Conservation (phyloP, 2,113 vertebrate species). For the Rallus limicola region DNA sequence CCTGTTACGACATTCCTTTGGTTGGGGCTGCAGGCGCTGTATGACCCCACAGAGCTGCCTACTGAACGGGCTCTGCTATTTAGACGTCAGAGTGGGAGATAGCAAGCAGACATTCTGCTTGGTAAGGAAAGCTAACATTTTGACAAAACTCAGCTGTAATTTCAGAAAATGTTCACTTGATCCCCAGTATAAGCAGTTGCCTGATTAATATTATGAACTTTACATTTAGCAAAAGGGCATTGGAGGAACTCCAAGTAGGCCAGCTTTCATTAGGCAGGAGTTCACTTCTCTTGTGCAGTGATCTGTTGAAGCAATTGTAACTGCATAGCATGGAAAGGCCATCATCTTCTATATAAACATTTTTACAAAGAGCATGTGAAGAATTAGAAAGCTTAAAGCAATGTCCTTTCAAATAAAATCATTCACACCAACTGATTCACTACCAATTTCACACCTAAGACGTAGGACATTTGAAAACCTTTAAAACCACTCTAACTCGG, state of each 20-base stretch:
- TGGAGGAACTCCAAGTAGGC: slow-evolving; percentile 53
- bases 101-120: background rate
- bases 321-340: slow-evolving; percentile 74
- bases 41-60: background rate
- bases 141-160: slow-evolving; percentile 44
- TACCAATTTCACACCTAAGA: slow-evolving; percentile 64
- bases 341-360: slow-evolving; percentile 71
- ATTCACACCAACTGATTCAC: slow-evolving; percentile 37
- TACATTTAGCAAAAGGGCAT: slow-evolving; percentile 68
- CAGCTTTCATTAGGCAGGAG: slow-evolving; percentile 72
- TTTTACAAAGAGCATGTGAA: slow-evolving; percentile 71
- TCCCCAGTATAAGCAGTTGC: slow-evolving; percentile 54
- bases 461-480: slow-evolving; percentile 50
- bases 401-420: slow-evolving; percentile 55
- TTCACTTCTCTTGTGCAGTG: slow-evolving; percentile 75
- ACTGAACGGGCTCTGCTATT: background rate
- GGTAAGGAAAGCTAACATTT: slow-evolving; percentile 33
- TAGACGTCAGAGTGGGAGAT: background rate
- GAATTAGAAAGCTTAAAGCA: slow-evolving; percentile 65
- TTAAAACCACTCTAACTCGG: background rate
- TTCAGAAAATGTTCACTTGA: slow-evolving; percentile 52
- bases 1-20: background rate
- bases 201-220: slow-evolving; percentile 76
- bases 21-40: background rate
- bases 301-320: slow-evolving; percentile 78